Percentiles rank a stretch among this genome's conserved stretches.
These are phyloP conservation scores for Perca fluviatilis DNA, from an alignment of 2,113 vertebrate species.

Conservation along the genomic window DNA sequence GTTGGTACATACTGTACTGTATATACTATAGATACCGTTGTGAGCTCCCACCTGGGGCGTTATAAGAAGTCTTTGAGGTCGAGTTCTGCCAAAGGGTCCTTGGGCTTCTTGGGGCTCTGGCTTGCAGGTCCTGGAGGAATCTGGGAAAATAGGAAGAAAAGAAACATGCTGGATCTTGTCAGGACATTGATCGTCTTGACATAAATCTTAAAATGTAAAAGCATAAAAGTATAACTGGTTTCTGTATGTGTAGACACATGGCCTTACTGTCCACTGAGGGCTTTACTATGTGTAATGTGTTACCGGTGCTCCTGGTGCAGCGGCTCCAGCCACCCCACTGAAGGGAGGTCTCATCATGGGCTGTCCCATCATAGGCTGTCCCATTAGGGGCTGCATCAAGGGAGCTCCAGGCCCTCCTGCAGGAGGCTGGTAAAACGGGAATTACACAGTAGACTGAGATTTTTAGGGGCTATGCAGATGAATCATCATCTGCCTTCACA, in stretches of 20 bases:
- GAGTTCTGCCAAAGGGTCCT: constrained; percentile 99
- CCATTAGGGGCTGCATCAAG: constrained; percentile 94
- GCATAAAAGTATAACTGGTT: neutral
- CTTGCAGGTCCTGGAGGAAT: constrained; percentile 94
- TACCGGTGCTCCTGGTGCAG: constrained; percentile 91
- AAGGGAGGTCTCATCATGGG: constrained; percentile 96
- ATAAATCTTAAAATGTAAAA: neutral
- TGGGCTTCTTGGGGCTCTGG: constrained; percentile 98
- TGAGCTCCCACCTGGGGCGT: constrained; percentile 81
- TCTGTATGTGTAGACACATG: too few relatives aligned
- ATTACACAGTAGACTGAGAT: neutral
- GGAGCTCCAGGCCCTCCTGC: constrained; percentile 89
- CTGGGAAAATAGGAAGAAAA: constrained; percentile 78
- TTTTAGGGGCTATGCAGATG: neutral
- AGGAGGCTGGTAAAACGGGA: constrained; percentile 83
- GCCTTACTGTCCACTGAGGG: neutral
- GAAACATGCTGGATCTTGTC: neutral
- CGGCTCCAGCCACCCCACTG: constrained; percentile 72
- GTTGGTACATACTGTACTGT: neutral
- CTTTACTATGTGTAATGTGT: constrained; percentile 7
- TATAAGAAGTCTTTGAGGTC: constrained; percentile 99
- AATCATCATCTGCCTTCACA: neutral
- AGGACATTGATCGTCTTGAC: neutral
- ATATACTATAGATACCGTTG: neutral
- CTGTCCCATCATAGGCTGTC: constrained; percentile 89